These are phyloP conservation scores for Anser cygnoides DNA, from an alignment of 2,113 vertebrate species.

Conservation along the genomic window DNA sequence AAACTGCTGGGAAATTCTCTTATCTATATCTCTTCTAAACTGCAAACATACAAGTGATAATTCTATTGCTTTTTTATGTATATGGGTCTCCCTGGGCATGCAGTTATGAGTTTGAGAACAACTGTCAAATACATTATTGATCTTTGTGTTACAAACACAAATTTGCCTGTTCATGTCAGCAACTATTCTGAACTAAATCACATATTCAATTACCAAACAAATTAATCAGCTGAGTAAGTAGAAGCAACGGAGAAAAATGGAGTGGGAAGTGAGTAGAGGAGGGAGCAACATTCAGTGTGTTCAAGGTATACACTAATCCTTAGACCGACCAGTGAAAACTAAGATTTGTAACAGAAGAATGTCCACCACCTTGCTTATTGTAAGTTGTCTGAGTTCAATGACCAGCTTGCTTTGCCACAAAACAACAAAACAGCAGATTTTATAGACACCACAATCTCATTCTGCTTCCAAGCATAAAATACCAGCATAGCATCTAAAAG, in stretches of 20 bases:
- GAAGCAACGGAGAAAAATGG: background rate
- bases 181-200: background rate
- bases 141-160: background rate
- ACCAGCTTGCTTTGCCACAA: background rate
- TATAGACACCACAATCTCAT: background rate
- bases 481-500: background rate
- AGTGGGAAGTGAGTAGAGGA: background rate
- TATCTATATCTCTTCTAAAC: background rate
- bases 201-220: background rate
- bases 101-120: background rate
- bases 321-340: background rate
- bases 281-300: background rate
- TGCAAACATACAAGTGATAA: background rate
- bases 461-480: background rate
- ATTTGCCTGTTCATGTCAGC: background rate
- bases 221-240: background rate
- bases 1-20: background rate
- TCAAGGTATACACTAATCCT: background rate
- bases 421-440: background rate
- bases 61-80: background rate
- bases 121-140: background rate
- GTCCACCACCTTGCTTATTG: background rate
- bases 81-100: background rate
- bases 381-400: background rate
- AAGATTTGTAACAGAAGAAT: background rate